A percentile compares a stretch with the other conserved stretches of the same genome.
Conservation (phyloP, 2,888 invertebrate genomes). For the Camptogramma bilineatum region DNA sequence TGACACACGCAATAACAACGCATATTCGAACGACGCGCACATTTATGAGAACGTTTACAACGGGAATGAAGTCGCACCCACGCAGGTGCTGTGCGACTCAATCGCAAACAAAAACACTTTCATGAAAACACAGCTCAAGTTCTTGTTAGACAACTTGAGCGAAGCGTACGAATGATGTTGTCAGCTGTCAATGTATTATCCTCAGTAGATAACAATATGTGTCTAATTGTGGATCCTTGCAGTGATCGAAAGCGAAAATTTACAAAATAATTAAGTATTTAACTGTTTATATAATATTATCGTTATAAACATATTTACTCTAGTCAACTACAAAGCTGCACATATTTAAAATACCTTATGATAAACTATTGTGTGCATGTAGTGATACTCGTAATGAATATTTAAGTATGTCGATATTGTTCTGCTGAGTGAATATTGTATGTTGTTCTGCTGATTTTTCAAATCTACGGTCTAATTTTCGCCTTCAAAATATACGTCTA, state of each 20-base stretch:
- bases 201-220: constrained; percentile 73
- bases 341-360: constrained; percentile 72
- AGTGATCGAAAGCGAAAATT: constrained; percentile 81
- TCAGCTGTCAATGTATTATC: constrained; percentile 75
- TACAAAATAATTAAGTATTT: constrained; percentile 60
- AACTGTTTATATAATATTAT: constrained; percentile 75
- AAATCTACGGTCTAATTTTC: constrained; percentile 60
- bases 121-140: constrained; percentile 84
- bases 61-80: constrained; percentile 80
- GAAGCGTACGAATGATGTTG: constrained; percentile 87
- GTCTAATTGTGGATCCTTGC: constrained; percentile 83
- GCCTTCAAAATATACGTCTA: constrained; percentile 41
- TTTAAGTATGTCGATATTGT: constrained; percentile 61
- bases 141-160: constrained; percentile 87
- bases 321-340: constrained; percentile 84
- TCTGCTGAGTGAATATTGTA: constrained; percentile 63
- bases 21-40: constrained; percentile 56
- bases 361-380: constrained; percentile 74
- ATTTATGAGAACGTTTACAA: constrained; percentile 76
- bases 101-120: constrained; percentile 80
- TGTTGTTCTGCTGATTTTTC: constrained; percentile 56
- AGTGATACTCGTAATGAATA: constrained; percentile 72
- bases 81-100: constrained; percentile 77
- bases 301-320: constrained; percentile 76
- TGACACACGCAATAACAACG: constrained; percentile 73